Percentiles rank a stretch among this genome's conserved stretches.
phyloP scores from a whole-genome alignment of 2,113 vertebrate genomes.

The Coreoperca whiteheadi region DNA sequence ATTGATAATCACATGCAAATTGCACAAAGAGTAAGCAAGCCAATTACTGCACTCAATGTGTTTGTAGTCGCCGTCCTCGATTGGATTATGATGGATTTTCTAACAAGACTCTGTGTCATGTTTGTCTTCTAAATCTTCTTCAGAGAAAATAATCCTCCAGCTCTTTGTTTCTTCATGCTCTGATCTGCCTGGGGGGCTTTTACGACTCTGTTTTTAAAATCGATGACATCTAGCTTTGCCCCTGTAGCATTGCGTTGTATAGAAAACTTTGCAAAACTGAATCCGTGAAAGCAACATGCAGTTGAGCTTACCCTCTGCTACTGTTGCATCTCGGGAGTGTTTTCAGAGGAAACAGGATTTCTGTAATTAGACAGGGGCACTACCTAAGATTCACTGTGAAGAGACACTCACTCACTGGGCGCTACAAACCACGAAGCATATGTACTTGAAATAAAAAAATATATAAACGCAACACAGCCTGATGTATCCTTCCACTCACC shows the following conservation, averaged over 20 bases:
- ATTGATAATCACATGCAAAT: neutral
- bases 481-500: constrained; percentile 33
- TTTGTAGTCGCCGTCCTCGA: neutral
- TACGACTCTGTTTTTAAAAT: constrained; percentile 15
- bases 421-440: constrained; percentile 6
- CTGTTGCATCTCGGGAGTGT: constrained; percentile 12
- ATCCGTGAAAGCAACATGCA: neutral
- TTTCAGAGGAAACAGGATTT: constrained; percentile 28
- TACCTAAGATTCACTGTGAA: constrained; percentile 31
- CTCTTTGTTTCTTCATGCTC: constrained; percentile 23
- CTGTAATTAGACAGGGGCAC: constrained; percentile 14
- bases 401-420: neutral
- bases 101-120: constrained; percentile 7
- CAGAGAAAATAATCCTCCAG: constrained; percentile 16
- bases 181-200: constrained; percentile 32
- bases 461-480: constrained; percentile 1
- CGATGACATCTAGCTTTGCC: constrained; percentile 1
- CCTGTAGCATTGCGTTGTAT: neutral
- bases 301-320: neutral
- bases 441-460: constrained; percentile 2
- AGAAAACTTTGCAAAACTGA: neutral
- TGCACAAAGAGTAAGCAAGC: constrained; percentile 13
- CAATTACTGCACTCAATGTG: neutral
- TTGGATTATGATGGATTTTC: constrained; percentile 27
- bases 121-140: constrained; percentile 41